Evolutionary conservation across 2,797 vertebrate species (phyloP).

Genomic region (Apodemus agrarius): DNA sequence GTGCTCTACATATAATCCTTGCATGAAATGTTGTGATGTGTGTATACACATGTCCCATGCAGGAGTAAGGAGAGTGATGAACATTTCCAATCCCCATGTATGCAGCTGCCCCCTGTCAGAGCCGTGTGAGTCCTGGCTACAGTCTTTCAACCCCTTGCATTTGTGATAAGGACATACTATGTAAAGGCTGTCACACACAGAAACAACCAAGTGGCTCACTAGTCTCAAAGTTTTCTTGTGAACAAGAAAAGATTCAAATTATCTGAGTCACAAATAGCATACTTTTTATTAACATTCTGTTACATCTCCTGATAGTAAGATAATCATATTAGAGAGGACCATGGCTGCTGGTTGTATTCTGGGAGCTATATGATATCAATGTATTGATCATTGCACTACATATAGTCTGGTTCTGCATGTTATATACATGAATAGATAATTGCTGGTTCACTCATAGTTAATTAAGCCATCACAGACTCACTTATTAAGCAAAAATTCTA

Average conservation of each 20-base stretch:
- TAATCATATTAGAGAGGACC: not conserved
- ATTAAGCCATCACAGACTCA: not conserved
- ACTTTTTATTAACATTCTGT: not conserved
- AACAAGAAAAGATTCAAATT: not conserved
- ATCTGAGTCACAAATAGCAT: not conserved
- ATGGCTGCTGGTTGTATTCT: not conserved
- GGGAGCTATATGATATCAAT: not conserved
- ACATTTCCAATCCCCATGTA: not conserved
- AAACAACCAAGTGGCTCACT: not conserved
- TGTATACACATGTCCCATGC: not conserved
- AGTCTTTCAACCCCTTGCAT: not conserved
- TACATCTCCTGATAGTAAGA: not conserved
- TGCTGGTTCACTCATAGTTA: not conserved
- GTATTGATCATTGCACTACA: not conserved
- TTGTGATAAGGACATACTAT: not conserved
- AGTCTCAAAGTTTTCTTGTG: not conserved
- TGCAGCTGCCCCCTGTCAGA: not conserved
- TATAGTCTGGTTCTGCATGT: not conserved
- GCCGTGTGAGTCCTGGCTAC: no score
- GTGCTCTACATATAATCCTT: not conserved
- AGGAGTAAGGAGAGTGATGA: not conserved
- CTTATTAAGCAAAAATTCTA: not conserved
- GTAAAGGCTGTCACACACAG: not conserved
- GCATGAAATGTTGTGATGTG: not conserved
- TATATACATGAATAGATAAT: not conserved